A percentile compares a stretch with the other conserved stretches of the same genome.
These are phyloP conservation scores for Delphinus delphis DNA, from an alignment of 2,113 vertebrate species.

Conservation along the genomic window DNA sequence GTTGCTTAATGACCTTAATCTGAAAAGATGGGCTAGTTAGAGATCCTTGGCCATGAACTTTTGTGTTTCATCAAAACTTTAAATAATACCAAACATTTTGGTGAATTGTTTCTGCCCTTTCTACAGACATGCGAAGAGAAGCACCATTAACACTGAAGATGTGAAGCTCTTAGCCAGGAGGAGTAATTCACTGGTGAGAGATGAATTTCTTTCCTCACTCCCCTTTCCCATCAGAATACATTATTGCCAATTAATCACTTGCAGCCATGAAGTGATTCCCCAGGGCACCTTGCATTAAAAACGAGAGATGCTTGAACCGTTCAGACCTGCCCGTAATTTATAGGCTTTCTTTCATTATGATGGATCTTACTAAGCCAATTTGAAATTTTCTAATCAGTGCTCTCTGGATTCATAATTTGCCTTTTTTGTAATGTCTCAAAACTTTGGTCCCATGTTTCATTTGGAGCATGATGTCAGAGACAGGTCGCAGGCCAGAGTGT, in stretches of 20 bases:
- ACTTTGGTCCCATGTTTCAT: neutral
- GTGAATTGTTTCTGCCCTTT: conserved; percentile 30
- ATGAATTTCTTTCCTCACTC: conserved; percentile 45
- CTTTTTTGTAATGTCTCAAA: conserved; percentile 53
- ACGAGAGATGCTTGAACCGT: conserved; percentile 17
- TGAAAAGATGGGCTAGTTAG: neutral
- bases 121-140: conserved; percentile 93
- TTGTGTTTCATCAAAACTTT: neutral
- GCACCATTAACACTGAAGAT: conserved; percentile 90
- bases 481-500: neutral
- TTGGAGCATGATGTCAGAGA: neutral
- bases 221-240: conserved; percentile 46
- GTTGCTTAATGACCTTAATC: neutral
- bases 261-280: conserved; percentile 51
- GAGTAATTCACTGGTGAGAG: conserved; percentile 93
- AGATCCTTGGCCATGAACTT: neutral
- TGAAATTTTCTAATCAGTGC: conserved; percentile 65
- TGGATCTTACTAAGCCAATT: conserved; percentile 56
- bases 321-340: conserved; percentile 58
- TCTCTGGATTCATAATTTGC: conserved; percentile 48
- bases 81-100: neutral
- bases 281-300: conserved; percentile 65
- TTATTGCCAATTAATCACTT: conserved; percentile 58
- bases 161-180: conserved; percentile 93
- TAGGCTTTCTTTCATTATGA: conserved; percentile 30